Base-by-base conservation (phyloP, 1,140 invertebrate genomes). In the Adelges cooleyi region DNA sequence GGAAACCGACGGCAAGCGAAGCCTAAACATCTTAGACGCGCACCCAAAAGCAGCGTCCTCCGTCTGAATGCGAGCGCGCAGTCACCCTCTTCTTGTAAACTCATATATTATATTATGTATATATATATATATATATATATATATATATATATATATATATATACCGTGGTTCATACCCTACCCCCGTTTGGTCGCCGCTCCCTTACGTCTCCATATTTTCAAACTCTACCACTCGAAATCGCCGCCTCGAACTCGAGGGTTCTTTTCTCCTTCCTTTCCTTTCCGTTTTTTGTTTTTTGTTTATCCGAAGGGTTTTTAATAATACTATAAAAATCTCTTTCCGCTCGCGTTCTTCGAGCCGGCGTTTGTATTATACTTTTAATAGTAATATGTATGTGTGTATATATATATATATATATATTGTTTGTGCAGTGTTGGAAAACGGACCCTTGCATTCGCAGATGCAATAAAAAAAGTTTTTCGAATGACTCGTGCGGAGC, bases 281-380 rank as follows among this genome's bases (percentile, higher is more conserved):
- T 44, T 44, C 9, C 25, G 8, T 22, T 1, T 23, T 1, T 49
- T 10, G 8, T 25, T 5, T 29, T 38, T 3, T 17, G 13, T 27
- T 15, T 17, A 3, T 3, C 17, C 40, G 40, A 44, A 40, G 56
- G 56, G 42, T 13, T 48, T 18, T 42, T 42, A n/a, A n/a, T 62
- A 62, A 20, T 18, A 42, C 56, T 42, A 62, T 62, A 62, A 62
- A 59, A 62, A 62, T 33, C 23, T 48, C 56, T 33, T 59, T 62
- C 42, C 25, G 23, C 42, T 33, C 13, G 56, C 25, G 11, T 33
- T 48, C 56, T n/a, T 59, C 23, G 9, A 17, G 56, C n/a, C 23
- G n/a, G 20, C 25, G 23, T 25, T 36, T 36, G 23, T 18, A n/a
- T n/a, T n/a, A n/a, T n/a, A n/a, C n/a, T n/a, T n/a, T n/a, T n/a